Evolutionary conservation across 2,888 invertebrate genomes (phyloP).

Genomic region (Osmoderma eremita): DNA sequence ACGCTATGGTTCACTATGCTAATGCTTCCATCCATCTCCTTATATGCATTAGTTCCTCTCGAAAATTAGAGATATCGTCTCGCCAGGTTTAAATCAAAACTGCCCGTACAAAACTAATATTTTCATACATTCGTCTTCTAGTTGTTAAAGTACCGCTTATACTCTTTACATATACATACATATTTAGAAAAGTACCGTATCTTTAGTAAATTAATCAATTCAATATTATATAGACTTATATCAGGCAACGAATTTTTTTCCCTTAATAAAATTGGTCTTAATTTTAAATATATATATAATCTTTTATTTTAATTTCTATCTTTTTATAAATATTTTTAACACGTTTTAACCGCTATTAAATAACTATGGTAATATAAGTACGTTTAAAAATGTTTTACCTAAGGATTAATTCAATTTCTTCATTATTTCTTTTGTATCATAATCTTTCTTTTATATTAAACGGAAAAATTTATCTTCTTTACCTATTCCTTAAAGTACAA

Average conservation of each 20-base stretch:
- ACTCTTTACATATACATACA: slow-evolving; percentile 41
- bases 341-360: slow-evolving; percentile 39
- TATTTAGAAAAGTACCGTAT: slow-evolving; percentile 39
- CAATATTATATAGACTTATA: slow-evolving; percentile 33
- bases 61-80: slow-evolving; percentile 1
- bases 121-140: slow-evolving; percentile 25
- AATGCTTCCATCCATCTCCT: slow-evolving; percentile 7
- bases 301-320: slow-evolving; percentile 39
- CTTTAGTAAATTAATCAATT: slow-evolving; percentile 37
- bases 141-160: slow-evolving; percentile 21
- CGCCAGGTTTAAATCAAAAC: slow-evolving; percentile 13
- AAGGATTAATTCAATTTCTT: slow-evolving; percentile 19
- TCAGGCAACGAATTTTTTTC: slow-evolving; percentile 40
- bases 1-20: slow-evolving; percentile 18
- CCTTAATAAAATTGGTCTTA: slow-evolving; percentile 44
- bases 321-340: slow-evolving; percentile 43
- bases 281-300: slow-evolving; percentile 41
- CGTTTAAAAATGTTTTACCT: slow-evolving; percentile 36
- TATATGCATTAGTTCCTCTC: neutral
- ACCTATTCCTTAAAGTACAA: slow-evolving; percentile 50
- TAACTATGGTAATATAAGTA: slow-evolving; percentile 39
- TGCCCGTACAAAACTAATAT: slow-evolving; percentile 33
- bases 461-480: slow-evolving; percentile 24
- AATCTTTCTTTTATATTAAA: slow-evolving; percentile 22
- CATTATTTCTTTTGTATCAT: slow-evolving; percentile 13